Evolutionary conservation across 1,140 invertebrate genomes (phyloP), one percentile per base, ranked within the genome.

Genomic region (Lepidurus apus): DNA sequence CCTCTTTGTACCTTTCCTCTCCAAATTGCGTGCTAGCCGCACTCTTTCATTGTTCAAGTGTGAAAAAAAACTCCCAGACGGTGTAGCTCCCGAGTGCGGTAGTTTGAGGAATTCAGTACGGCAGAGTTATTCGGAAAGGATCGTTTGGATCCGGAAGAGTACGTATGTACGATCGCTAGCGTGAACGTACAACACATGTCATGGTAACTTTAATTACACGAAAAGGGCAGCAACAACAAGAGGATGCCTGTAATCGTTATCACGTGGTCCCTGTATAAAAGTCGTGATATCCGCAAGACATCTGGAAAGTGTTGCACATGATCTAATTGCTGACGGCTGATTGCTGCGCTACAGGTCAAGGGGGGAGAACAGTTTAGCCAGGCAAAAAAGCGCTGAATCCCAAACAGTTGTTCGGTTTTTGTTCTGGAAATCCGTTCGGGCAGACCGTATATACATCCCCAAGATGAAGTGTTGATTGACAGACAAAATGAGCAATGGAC

Each of bases 381-480:
- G n/a, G 13, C 0, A 65, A 65, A 13, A 17, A 65, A 65, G 53
- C 1, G 17, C 6, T 17, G 21, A 9, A 65, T 65, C 8, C 8
- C 7, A 65, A 65, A 65, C 13, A 65, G 17, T 65, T 65, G 53
- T 65, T 1, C 34, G 3, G 34, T 34, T 65, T 21, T 21, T 17
- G 53, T 65, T 5, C 53, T 21, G 53, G 17, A 21, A 11, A 34
- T 34, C 34, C 13, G 53, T 21, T 13, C 21, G 6, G n/a, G 21
- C 53, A n/a, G 53, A 7, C 45, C 13, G 53, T 21, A 65, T 21
- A 7, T 65, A n/a, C 53, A 65, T 7, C 13, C 34, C 53, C 53
- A 65, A 65, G 21, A 65, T 65, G 53, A 65, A 21, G 53, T 65
- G 53, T 65, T 65, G 8, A 65, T 65, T 65, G 53, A 17, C n/a